These are phyloP conservation scores for Axis porcinus DNA, from an alignment of 2,113 vertebrate genomes.

Conservation along the genomic window DNA sequence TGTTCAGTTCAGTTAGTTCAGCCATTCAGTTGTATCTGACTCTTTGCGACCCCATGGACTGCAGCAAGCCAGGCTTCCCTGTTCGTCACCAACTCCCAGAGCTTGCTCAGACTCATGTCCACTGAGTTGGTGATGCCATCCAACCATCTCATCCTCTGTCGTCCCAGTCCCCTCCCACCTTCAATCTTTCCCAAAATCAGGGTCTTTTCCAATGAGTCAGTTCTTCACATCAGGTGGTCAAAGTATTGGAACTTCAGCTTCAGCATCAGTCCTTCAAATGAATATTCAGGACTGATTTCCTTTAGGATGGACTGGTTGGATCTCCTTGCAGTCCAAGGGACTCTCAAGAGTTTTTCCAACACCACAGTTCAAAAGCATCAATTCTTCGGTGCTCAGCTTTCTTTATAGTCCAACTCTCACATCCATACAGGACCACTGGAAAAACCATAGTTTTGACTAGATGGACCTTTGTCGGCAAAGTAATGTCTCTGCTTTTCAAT, in stretches of 20 bases:
- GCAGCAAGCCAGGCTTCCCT: background rate
- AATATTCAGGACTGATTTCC: background rate
- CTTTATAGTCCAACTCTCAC: background rate
- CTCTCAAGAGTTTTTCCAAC: background rate
- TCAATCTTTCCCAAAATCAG: background rate
- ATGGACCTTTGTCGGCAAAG: background rate
- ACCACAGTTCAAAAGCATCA: background rate
- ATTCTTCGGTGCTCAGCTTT: background rate
- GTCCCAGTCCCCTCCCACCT: accelerated
- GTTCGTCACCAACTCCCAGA: background rate
- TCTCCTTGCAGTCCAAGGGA: background rate
- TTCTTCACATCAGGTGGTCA: background rate
- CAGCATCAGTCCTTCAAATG: background rate
- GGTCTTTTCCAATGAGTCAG: background rate
- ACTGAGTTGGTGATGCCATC: background rate
- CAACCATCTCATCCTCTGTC: background rate
- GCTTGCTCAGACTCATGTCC: background rate
- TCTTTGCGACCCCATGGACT: background rate
- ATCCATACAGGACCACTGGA: background rate
- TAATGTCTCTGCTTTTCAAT: background rate
- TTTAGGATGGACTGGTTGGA: background rate
- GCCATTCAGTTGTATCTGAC: accelerated
- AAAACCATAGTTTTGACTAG: background rate
- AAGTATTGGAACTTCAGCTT: background rate
- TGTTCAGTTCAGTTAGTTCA: background rate